phyloP scores from a whole-genome alignment of 2,797 vertebrate species.

The Lithobates sylvaticus region DNA sequence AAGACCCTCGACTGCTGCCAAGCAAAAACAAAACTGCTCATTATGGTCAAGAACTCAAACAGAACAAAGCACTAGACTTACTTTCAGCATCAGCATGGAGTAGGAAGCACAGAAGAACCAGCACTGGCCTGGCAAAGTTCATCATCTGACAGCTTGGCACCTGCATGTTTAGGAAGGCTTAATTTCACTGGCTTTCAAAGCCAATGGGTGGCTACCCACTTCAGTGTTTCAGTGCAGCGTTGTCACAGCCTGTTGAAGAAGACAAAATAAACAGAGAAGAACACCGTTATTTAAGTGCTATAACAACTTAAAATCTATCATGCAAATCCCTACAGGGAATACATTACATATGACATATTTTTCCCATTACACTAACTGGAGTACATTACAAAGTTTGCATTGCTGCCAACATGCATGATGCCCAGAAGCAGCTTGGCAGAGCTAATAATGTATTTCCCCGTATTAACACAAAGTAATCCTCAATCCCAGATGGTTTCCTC shows the following conservation, averaged over 20 bases:
- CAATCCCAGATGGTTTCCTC: conserved; percentile 33
- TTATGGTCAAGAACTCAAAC: conserved; percentile 52
- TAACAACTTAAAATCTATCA: conserved; percentile 3
- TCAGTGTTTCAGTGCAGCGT: conserved; percentile 87
- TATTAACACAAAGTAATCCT: conserved; percentile 32
- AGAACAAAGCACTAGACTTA: conserved; percentile 77
- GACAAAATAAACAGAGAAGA: conserved; percentile 62
- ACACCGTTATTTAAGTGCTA: conserved; percentile 42
- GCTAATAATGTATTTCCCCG: conserved; percentile 40
- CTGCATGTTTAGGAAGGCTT: conserved; percentile 86
- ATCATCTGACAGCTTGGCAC: conserved; percentile 91
- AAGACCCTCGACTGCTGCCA: conserved; percentile 62
- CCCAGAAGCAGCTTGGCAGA: conserved; percentile 30
- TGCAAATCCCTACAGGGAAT: conserved; percentile 15
- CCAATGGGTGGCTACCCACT: conserved; percentile 82
- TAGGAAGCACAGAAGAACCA: conserved; percentile 86
- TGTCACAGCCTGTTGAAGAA: conserved; percentile 89
- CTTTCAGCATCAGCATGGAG: conserved; percentile 89
- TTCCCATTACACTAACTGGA: conserved; percentile 49
- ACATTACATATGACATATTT: conserved; percentile 23
- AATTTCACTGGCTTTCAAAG: conserved; percentile 85
- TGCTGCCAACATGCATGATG: conserved; percentile 22
- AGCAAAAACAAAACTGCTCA: conserved; percentile 69
- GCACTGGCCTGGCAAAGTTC: conserved; percentile 83
- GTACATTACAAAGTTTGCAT: not conserved